Evolutionary conservation across 2,888 invertebrate genomes (phyloP).

Genomic region (Caradrina clavipalpis): DNA sequence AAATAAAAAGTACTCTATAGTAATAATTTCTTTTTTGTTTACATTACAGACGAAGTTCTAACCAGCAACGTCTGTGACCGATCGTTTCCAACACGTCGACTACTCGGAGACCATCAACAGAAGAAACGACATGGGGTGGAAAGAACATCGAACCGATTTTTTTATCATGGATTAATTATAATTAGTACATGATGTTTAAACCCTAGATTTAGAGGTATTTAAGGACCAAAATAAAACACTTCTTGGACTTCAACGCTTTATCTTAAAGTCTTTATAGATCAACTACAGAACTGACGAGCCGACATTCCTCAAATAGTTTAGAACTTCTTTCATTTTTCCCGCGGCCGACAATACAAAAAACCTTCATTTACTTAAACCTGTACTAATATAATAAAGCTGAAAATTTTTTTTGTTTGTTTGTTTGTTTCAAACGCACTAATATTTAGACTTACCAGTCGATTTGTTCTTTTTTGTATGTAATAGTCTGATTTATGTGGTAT

Average conservation of each 20-base stretch:
- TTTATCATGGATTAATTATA: too few species aligned
- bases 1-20: too few species aligned
- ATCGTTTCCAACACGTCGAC: slow-evolving; percentile 93
- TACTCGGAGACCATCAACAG: slow-evolving; percentile 94
- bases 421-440: too few species aligned
- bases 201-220: too few species aligned
- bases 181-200: too few species aligned
- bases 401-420: too few species aligned
- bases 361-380: slow-evolving; percentile 45
- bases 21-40: neutral
- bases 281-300: neutral
- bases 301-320: slow-evolving; percentile 35
- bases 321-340: slow-evolving; percentile 46
- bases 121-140: slow-evolving; percentile 95
- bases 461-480: too few species aligned
- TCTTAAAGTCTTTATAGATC: neutral
- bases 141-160: too few species aligned
- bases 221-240: too few species aligned
- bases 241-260: too few species aligned
- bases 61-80: slow-evolving; percentile 96
- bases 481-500: too few species aligned
- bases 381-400: slow-evolving; percentile 61
- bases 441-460: too few species aligned
- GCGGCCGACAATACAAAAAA: slow-evolving; percentile 20
- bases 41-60: slow-evolving; percentile 92